Evolutionary conservation across 2,113 vertebrate species (phyloP), one percentile per base, ranked within the genome.

Genomic region (Calyptommatus sinebrachiatus): DNA sequence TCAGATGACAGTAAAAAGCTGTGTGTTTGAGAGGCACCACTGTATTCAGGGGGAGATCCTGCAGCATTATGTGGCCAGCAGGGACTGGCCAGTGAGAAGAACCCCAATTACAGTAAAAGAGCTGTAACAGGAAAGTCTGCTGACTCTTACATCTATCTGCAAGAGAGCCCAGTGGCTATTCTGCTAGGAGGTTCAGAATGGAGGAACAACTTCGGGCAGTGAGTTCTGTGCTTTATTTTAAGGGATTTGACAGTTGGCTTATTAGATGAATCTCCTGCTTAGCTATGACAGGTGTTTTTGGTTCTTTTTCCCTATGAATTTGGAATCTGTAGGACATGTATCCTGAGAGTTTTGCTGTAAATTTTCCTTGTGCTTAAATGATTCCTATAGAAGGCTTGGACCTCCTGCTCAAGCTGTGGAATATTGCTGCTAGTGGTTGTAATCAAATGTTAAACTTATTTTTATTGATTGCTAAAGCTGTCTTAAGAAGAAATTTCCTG

Each of bases 61-160:
- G 90, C 91, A 83, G 90, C 85, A 71, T 74, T 72, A 62, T 45
- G 81, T 67, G 85, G 88, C 84, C 84, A 73, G 84, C 85, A 81
- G 84, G 86, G 89, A 90, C 87, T 90, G 89, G 91, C 89, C 85
- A 71, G 88, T 84, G 9, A 60, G 50, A 88, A 85, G 76, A 86
- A 90, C 89, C 90, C 87, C 88, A 74, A 84, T 86, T 75, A 77
- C 85, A 76, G 87, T 77, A 83, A 80, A 80, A 82, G 67, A 29
- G 82, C 88, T 87, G 87, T 65, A 71, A 85, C 81, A 80, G 81
- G 85, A 88, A 88, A 85, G 86, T 82, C 85, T 71, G 65, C 63
- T 83, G 61, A 53, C 84, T 76, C 84, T 82, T 83, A 83, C 87
- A 46, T 62, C 85, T 72, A 85, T 85, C 70, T 65, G 68, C 81